phyloP scores from a whole-genome alignment of 2,113 vertebrate species.

The Engystomops pustulosus region DNA sequence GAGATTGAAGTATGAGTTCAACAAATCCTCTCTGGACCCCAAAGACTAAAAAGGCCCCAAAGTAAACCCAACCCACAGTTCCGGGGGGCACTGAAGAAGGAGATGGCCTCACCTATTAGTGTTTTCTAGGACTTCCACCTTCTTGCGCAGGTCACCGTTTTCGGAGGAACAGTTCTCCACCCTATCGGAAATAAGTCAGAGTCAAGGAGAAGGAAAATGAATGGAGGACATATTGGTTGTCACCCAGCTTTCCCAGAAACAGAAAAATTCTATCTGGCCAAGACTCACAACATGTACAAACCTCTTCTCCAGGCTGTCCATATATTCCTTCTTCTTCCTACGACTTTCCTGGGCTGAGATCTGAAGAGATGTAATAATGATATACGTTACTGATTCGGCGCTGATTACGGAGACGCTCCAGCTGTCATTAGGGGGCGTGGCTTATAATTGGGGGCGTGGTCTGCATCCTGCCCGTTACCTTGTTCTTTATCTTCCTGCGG shows the following conservation, averaged over 20 bases:
- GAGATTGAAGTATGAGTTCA: not conserved
- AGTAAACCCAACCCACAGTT: not conserved
- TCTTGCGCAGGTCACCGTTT: constrained; percentile 92
- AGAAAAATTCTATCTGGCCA: too few relatives aligned
- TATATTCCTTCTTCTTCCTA: constrained; percentile 99
- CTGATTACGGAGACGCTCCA: not conserved
- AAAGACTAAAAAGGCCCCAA: not conserved
- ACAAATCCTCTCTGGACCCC: not conserved
- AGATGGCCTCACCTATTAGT: constrained; percentile 86
- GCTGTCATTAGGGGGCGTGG: too few relatives aligned
- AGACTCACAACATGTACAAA: constrained; percentile 64
- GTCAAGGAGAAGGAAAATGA: not conserved
- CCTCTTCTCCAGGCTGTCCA: constrained; percentile 98
- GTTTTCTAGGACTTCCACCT: constrained; percentile 93
- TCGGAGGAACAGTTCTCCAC: constrained; percentile 97
- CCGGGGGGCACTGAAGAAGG: not conserved
- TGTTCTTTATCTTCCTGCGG: constrained; percentile 98
- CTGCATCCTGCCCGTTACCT: too few relatives aligned
- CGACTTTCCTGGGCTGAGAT: constrained; percentile 98
- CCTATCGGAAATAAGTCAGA: constrained; percentile 70
- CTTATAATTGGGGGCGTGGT: too few relatives aligned
- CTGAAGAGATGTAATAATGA: constrained; percentile 67
- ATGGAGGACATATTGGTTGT: not conserved
- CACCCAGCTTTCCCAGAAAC: not conserved
- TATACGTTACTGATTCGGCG: not conserved